These are phyloP conservation scores for Xyrauchen texanus DNA, from an alignment of 2,113 vertebrate species.

Conservation along the genomic window DNA sequence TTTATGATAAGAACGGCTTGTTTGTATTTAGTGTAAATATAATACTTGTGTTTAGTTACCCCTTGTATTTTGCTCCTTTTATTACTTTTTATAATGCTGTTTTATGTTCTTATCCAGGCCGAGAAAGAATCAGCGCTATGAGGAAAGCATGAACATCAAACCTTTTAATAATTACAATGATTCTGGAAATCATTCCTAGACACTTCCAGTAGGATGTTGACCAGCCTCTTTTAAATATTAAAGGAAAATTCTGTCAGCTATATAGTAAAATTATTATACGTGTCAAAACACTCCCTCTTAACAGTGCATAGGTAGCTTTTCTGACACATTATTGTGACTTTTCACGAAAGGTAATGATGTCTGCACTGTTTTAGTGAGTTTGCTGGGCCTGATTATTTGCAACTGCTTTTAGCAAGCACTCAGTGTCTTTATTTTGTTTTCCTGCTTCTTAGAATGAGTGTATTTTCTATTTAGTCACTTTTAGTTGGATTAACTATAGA, in stretches of 20 bases:
- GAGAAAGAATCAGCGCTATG: slow-evolving; percentile 52
- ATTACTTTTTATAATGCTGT: slow-evolving; percentile 72
- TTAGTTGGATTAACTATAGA: slow-evolving; percentile 57
- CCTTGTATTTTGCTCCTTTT: slow-evolving; percentile 82
- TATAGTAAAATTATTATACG: slow-evolving; percentile 26
- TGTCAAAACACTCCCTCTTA: slow-evolving; percentile 23
- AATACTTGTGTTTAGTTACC: slow-evolving; percentile 84
- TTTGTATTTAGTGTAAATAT: slow-evolving; percentile 98
- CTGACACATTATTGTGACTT: slow-evolving; percentile 37
- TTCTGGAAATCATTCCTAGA: slow-evolving; percentile 56
- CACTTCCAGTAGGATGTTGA: slow-evolving; percentile 22
- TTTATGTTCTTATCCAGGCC: slow-evolving; percentile 59
- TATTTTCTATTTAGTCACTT: slow-evolving; percentile 66
- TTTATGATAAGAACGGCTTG: slow-evolving; percentile 73
- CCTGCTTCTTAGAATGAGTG: slow-evolving; percentile 49
- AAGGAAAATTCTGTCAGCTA: slow-evolving; percentile 23
- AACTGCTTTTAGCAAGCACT: slow-evolving; percentile 49
- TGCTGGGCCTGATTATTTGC: slow-evolving; percentile 48
- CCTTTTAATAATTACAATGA: slow-evolving; percentile 29
- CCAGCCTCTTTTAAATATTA: slow-evolving; percentile 38
- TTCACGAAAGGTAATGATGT: slow-evolving; percentile 27
- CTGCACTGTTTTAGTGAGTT: slow-evolving; percentile 35
- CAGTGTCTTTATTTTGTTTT: slow-evolving; percentile 31
- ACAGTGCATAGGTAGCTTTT: slow-evolving; percentile 39
- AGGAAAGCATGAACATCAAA: slow-evolving; percentile 42